Percentiles rank a stretch among this genome's conserved stretches.
Evolutionary conservation across 2,113 vertebrate genomes (phyloP).

Genomic region (Synodontis membranacea): DNA sequence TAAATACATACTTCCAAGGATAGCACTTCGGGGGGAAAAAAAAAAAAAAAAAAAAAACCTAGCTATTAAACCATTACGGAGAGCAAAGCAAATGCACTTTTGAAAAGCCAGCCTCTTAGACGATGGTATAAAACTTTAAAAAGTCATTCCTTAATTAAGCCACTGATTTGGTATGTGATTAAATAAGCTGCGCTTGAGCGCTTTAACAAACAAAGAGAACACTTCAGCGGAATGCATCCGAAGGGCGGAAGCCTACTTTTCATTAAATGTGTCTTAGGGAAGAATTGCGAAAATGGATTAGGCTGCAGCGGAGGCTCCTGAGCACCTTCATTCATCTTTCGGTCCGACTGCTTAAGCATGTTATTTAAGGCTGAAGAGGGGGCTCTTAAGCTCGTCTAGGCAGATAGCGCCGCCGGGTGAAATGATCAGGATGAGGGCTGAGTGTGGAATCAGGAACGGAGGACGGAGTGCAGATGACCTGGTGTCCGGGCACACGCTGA

Average conservation of each 20-base stretch:
- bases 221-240: slow-evolving; percentile 40
- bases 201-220: slow-evolving; percentile 42
- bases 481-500: slow-evolving; percentile 5
- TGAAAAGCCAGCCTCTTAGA: slow-evolving; percentile 17
- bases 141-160: slow-evolving; percentile 35
- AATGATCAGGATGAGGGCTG: slow-evolving; percentile 23
- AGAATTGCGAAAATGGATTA: slow-evolving; percentile 43
- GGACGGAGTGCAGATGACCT: slow-evolving; percentile 28
- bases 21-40: not conserved
- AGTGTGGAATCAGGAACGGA: slow-evolving; percentile 30
- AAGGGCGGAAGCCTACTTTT: slow-evolving; percentile 37
- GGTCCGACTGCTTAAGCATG: slow-evolving; percentile 41
- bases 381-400: slow-evolving; percentile 32
- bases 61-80: slow-evolving; percentile 28
- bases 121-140: slow-evolving; percentile 28
- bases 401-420: not conserved
- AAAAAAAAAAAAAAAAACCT: too few relatives aligned
- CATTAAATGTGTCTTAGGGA: slow-evolving; percentile 47
- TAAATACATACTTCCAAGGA: not conserved
- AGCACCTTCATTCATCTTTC: slow-evolving; percentile 50
- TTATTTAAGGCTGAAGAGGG: slow-evolving; percentile 49
- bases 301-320: slow-evolving; percentile 35
- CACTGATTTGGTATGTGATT: slow-evolving; percentile 26
- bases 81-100: slow-evolving; percentile 7
- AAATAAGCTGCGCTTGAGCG: slow-evolving; percentile 30